Conservation (phyloP, 2,888 invertebrate species). For the Cantharis rufa region DNA sequence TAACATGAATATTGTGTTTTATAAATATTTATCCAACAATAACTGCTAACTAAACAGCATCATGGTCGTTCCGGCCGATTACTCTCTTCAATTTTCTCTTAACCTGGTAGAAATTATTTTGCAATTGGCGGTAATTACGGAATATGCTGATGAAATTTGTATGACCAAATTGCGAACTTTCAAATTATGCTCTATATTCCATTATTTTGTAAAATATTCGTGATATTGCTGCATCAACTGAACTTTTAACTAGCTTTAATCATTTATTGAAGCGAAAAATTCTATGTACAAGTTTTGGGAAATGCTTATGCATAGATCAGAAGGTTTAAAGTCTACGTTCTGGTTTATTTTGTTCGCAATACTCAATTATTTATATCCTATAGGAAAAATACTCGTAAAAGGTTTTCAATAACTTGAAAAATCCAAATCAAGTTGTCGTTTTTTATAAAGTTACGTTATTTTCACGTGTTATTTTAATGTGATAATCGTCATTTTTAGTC, state of each 20-base stretch:
- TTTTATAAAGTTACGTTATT: neutral
- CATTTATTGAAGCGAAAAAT: neutral
- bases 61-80: neutral
- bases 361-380: neutral
- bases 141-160: neutral
- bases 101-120: neutral
- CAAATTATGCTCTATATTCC: neutral
- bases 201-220: neutral
- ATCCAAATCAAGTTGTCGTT: neutral
- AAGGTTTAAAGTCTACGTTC: neutral
- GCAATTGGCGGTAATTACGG: neutral
- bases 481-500: neutral
- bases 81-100: neutral
- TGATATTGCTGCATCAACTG: neutral
- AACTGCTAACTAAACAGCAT: neutral
- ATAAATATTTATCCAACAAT: neutral
- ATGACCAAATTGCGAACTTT: neutral
- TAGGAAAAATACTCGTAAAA: neutral
- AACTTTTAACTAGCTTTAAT: neutral
- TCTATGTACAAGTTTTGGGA: neutral
- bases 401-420: neutral
- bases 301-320: neutral
- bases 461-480: neutral
- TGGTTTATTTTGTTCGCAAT: neutral
- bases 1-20: slow-evolving; percentile 17